phyloP scores from a whole-genome alignment of 2,113 vertebrate genomes.

The Micronycteris hirsuta region DNA sequence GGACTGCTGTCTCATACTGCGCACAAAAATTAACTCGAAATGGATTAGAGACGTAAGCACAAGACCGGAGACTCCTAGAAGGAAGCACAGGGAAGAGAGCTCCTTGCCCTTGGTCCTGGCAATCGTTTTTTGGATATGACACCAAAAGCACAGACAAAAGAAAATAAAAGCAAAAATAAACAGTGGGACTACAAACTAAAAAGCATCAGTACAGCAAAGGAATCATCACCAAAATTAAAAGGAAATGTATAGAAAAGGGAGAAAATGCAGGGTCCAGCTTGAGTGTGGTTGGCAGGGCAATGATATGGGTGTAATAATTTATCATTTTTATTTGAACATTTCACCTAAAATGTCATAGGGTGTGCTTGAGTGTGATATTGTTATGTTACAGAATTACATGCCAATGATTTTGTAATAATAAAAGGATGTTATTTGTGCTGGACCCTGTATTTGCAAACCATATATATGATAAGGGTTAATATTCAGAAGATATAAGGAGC shows the following conservation, averaged over 20 bases:
- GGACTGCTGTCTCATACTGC: accelerated
- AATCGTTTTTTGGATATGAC: no score
- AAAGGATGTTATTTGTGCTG: no score
- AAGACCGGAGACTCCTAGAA: background rate
- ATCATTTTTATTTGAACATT: no score
- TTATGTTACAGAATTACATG: no score
- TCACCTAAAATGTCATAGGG: no score
- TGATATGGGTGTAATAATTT: no score
- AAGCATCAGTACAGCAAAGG: background rate
- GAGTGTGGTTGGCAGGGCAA: no score
- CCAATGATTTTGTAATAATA: no score
- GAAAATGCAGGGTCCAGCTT: no score
- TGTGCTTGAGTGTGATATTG: no score
- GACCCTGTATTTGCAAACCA: background rate
- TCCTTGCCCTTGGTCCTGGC: background rate
- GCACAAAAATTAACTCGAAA: background rate
- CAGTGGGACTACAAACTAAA: no score
- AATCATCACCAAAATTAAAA: background rate
- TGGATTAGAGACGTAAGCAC: no score
- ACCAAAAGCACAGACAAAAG: background rate
- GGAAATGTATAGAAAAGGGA: background rate
- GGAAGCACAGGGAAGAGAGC: background rate
- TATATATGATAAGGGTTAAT: background rate
- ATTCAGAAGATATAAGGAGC: background rate
- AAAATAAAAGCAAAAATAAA: background rate